Evolutionary conservation across 2,113 vertebrate species (phyloP).

Genomic region (Hiodon tergisus): DNA sequence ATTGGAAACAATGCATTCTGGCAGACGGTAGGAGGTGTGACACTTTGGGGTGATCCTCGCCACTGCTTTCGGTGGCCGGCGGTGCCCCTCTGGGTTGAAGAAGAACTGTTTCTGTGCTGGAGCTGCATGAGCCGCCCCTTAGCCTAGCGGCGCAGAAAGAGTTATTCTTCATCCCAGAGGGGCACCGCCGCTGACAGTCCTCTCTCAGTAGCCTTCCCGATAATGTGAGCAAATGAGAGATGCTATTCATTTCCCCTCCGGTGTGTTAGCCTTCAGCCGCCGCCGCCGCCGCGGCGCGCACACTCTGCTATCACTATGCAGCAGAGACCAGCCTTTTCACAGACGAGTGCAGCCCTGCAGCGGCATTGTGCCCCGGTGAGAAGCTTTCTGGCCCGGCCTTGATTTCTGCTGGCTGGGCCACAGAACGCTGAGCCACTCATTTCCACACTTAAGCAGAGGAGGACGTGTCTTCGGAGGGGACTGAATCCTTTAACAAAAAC

Average conservation of each 20-base stretch:
- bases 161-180: neutral
- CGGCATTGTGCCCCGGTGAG: neutral
- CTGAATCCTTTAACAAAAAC: conserved; percentile 2
- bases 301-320: too few relatives aligned
- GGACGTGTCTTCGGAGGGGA: neutral
- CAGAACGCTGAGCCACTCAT: too few relatives aligned
- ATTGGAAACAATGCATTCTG: too few relatives aligned
- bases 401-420: neutral
- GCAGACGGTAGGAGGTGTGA: too few relatives aligned
- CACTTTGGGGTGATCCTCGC: neutral
- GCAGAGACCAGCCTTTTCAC: neutral
- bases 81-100: too few relatives aligned
- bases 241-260: neutral
- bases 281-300: too few relatives aligned
- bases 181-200: neutral
- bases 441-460: too few relatives aligned
- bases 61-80: neutral
- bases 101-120: too few relatives aligned
- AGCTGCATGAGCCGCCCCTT: too few relatives aligned
- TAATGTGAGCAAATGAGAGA: neutral
- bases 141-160: neutral
- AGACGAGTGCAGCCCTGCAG: neutral
- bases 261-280: too few relatives aligned
- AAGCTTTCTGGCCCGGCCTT: neutral
- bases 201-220: neutral